These are phyloP conservation scores for Kryptolebias ocellatus DNA, from an alignment of 2,797 vertebrate species.

Conservation along the genomic window DNA sequence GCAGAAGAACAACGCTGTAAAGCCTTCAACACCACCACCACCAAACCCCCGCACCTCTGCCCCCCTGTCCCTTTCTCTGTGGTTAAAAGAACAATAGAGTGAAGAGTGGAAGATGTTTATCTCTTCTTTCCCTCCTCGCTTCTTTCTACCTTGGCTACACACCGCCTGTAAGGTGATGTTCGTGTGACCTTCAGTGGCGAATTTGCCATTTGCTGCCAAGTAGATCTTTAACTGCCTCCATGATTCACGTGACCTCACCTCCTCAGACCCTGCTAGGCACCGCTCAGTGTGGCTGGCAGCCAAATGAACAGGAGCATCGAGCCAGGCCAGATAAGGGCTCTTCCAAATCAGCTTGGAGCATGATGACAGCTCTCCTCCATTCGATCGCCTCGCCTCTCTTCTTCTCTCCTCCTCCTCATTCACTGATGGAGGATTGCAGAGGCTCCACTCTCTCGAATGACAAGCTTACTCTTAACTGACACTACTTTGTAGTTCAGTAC, in stretches of 20 bases:
- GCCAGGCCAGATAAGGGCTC: constrained; percentile 62
- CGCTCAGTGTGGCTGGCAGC: constrained; percentile 53
- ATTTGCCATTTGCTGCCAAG: constrained; percentile 71
- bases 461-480: constrained; percentile 63
- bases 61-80: constrained; percentile 16
- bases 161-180: constrained; percentile 58
- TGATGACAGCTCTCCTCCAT: constrained; percentile 35
- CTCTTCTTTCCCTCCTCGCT: constrained; percentile 4
- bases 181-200: constrained; percentile 72
- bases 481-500: constrained; percentile 67
- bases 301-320: constrained; percentile 52
- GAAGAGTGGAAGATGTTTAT: constrained; percentile 59
- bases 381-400: constrained; percentile 11
- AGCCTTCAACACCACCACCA: constrained; percentile 43
- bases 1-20: constrained; percentile 56
- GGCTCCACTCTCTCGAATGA: constrained; percentile 26
- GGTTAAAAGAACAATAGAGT: constrained; percentile 46
- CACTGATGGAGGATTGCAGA: constrained; percentile 28
- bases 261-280: constrained; percentile 64
- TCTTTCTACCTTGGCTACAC: constrained; percentile 1
- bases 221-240: constrained; percentile 72
- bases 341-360: constrained; percentile 54
- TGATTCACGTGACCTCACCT: constrained; percentile 78
- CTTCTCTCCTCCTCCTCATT: constrained; percentile 14
- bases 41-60: constrained; percentile 11